These are phyloP conservation scores for Anguilla megastoma DNA, from an alignment of 2,797 vertebrate genomes.

Conservation along the genomic window DNA sequence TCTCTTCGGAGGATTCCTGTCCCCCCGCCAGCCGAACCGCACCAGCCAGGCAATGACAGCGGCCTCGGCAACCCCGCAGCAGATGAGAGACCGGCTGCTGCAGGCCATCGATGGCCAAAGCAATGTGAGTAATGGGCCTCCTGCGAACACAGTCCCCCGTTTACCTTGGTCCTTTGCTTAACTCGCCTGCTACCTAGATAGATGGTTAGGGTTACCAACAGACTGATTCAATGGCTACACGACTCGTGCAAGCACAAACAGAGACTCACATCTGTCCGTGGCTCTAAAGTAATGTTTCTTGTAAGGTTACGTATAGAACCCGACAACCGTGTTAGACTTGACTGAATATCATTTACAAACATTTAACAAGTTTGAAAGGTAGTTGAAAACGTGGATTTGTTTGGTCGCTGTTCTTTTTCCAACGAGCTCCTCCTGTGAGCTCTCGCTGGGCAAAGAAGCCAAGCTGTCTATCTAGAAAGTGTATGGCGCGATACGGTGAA, in stretches of 20 bases:
- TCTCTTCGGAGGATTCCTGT: constrained; percentile 78
- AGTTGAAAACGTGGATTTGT: neutral
- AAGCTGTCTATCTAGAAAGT: neutral
- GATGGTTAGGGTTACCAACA: neutral
- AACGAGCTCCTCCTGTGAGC: neutral
- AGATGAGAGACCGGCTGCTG: constrained; percentile 92
- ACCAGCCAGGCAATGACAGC: constrained; percentile 89
- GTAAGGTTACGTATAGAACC: neutral
- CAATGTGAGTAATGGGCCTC: constrained; percentile 79
- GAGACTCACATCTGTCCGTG: neutral
- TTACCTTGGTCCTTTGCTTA: neutral
- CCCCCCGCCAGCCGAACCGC: constrained; percentile 80
- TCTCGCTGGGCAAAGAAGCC: neutral
- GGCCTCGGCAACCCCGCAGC: constrained; percentile 84
- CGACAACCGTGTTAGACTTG: neutral
- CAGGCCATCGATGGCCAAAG: constrained; percentile 90
- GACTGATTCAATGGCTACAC: neutral
- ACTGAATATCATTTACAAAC: neutral
- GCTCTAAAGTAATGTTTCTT: constrained; percentile 12
- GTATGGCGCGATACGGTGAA: constrained; percentile 6
- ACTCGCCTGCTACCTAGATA: constrained; percentile 4
- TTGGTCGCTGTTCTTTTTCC: neutral
- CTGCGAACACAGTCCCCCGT: neutral
- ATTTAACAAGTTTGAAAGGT: neutral
- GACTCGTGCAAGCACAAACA: neutral